Base-by-base conservation (phyloP, 2,888 invertebrate species). In the Caenorhabditis japonica region DNA sequence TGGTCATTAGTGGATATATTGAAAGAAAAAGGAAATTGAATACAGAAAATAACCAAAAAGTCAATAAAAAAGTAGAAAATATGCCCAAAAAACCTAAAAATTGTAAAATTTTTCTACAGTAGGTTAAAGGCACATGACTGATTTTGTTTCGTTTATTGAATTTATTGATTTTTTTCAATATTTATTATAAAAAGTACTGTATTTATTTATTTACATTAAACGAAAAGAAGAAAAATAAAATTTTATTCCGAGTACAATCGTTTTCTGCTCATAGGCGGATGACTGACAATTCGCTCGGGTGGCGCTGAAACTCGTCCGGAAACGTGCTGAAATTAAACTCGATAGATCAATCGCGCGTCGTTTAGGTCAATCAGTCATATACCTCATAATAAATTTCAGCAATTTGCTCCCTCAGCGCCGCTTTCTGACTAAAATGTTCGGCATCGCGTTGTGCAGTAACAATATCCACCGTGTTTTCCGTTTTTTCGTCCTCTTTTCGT, bases 301-400 rank as follows among this genome's bases (percentile, higher is more conserved):
- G 72, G 72, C 8, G 72, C 72, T 2, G 72, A 72, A n/a, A 36
- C 13, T n/a, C 71, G 58, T 38, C 71, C 71, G 10, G 68, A 44
- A 1, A 68, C 38, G 15, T 59, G 51, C 68, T 68, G 58, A 52
- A 66, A 64, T 7, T 23, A n/a, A 15, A 25, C 4, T 13, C 23
- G 8, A 5, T 21, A 33, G 13, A 39, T 12, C n/a, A 10, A 13
- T 30, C 13, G 30, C 13, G 3, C 7, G 13, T 5, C 33, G 15
- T 43, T 23, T 43, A 5, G 5, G 19, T 39, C 5, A 10, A n/a
- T 4, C 36, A n/a, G n/a, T n/a, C 36, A 19, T 4, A 17, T 25
- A 70, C 69, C 49, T 70, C 56, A 56, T 61, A 59, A 51, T 61
- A 70, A 27, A 33, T 21, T 3, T 61, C 60, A 1, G 49, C 41